Conservation (phyloP, 2,797 vertebrate species). For the Lindbergichthys nudifrons region DNA sequence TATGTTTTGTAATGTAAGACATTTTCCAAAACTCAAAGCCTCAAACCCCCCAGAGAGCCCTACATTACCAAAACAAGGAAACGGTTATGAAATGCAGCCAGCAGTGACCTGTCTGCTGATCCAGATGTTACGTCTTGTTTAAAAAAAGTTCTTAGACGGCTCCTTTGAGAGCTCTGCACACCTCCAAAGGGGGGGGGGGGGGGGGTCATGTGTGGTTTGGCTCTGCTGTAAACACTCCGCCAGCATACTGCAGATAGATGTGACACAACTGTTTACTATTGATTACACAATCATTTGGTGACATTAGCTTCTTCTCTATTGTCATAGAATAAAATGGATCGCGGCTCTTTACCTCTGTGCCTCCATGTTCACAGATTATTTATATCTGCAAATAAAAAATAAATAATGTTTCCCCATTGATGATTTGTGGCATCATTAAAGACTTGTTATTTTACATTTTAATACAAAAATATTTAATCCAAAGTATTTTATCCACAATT, state of each 20-base stretch:
- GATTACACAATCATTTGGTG: neutral
- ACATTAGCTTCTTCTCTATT: neutral
- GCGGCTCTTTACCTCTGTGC: neutral
- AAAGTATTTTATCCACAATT: slow-evolving; percentile 51
- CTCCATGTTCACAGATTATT: neutral
- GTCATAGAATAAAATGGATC: neutral
- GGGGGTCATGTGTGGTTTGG: too few species aligned
- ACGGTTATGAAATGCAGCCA: slow-evolving; percentile 76
- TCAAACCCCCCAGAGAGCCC: slow-evolving; percentile 55
- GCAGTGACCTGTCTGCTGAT: slow-evolving; percentile 44
- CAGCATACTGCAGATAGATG: too few species aligned
- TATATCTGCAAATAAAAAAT: neutral
- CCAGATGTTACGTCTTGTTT: slow-evolving; percentile 65
- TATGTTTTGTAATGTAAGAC: slow-evolving; percentile 4
- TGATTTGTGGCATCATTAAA: slow-evolving; percentile 48
- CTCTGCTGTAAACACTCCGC: too few species aligned
- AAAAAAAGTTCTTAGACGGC: slow-evolving; percentile 65
- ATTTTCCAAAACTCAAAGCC: slow-evolving; percentile 60
- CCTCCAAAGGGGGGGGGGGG: neutral
- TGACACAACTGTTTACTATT: too few species aligned
- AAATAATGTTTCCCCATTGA: slow-evolving; percentile 12
- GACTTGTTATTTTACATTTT: slow-evolving; percentile 62
- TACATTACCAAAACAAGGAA: slow-evolving; percentile 73
- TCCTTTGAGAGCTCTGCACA: slow-evolving; percentile 44
- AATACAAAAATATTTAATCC: slow-evolving; percentile 63